Evolutionary conservation across 2,888 invertebrate genomes (phyloP), one percentile per base, ranked within the genome.

Genomic region (Eurytoma californica): DNA sequence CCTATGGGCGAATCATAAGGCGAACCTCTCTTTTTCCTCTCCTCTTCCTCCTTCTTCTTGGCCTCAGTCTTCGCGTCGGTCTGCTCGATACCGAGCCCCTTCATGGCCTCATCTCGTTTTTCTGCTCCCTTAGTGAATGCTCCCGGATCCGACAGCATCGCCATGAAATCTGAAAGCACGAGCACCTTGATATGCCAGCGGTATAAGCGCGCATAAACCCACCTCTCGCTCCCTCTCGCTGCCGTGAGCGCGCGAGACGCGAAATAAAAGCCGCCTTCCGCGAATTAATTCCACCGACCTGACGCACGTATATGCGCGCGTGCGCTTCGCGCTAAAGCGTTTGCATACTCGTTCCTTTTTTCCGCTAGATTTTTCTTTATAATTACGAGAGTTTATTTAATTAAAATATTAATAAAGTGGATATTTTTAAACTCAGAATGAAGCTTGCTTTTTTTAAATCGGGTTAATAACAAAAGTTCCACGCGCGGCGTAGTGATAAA

Each of bases 91-190:
- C 94, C 94, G 91, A 94, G 93, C 24, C 93, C 93, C 84, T 94
- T 93, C 93, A 94, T 93, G 85, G 94, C 93, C 83, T 93, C 92
- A 24, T 92, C 92, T 77, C 93, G 91, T 83, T 93, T 93, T 84
- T 94, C 93, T 82, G 93, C 92, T 63, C 93, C 92, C 65, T 93
- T 93, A 81, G 93, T 89, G 86, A 94, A 94, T 61, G 95, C 97
- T 75, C 97, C 93, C 0, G 99, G 99, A 91, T 98, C 98, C 18
- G 98, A 98, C 83, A 99, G 91, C 53, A 98, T 97, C 76, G 98
- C 98, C 96, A 99, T 99, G 91, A 99, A 97, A 90, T 98, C 98
- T 96, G 90, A 53, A 85, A 79, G 79, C 70, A 79, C 60, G 58
- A 57, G 39, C 74, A 74, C 65, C 74, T 74, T 74, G 68, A 74